Percentiles rank a stretch among this genome's conserved stretches.
Evolutionary conservation across 2,113 vertebrate genomes (phyloP).

Genomic region (Heliornis fulica): DNA sequence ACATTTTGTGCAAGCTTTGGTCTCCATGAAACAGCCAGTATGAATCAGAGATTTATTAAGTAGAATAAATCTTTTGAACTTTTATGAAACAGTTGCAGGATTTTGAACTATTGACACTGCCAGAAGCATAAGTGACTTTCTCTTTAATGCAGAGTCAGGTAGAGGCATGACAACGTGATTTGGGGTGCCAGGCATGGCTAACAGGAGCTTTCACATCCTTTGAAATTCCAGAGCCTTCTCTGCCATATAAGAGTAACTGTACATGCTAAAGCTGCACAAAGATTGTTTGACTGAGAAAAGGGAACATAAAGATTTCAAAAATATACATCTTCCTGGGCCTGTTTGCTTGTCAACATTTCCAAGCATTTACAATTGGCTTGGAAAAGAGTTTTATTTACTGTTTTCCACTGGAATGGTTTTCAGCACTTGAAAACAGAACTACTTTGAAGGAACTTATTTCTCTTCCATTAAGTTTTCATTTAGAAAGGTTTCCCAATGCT

Average conservation of each 20-base stretch:
- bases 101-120: not conserved
- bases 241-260: not conserved
- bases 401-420: not conserved
- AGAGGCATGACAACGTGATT: not conserved
- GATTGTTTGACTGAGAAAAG: fast-evolving
- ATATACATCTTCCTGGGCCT: not conserved
- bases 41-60: not conserved
- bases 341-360: not conserved
- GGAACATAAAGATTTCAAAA: not conserved
- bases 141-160: not conserved
- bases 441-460: not conserved
- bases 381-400: not conserved
- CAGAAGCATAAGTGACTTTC: not conserved
- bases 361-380: not conserved
- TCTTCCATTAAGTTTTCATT: not conserved
- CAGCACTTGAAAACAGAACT: not conserved
- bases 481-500: not conserved
- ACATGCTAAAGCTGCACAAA: not conserved
- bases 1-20: not conserved
- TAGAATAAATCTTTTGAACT: not conserved
- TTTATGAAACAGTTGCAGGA: not conserved
- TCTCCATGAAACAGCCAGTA: not conserved
- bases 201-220: fast-evolving
- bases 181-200: not conserved
- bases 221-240: not conserved